Conservation (phyloP, 2,113 vertebrate species). For the Lophotis ruficrista region DNA sequence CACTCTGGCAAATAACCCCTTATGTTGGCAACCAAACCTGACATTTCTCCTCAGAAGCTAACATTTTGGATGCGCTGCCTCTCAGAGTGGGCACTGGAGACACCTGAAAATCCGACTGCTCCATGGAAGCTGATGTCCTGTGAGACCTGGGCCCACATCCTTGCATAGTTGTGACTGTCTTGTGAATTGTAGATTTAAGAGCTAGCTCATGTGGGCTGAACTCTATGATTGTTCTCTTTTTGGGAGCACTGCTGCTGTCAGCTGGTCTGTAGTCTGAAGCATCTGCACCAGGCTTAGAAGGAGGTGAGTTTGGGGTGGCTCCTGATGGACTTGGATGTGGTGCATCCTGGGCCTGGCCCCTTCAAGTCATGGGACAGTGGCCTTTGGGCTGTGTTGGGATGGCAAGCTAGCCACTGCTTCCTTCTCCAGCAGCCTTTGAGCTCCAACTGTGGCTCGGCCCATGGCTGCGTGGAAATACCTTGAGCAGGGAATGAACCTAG, state of each 20-base stretch:
- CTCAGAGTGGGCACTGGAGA: not conserved
- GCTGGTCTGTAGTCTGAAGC: not conserved
- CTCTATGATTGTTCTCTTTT: not conserved
- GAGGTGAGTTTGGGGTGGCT: not conserved
- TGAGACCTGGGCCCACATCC: not conserved
- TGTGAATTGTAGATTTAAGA: not conserved
- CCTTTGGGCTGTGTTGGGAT: not conserved
- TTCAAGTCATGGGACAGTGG: fast-evolving
- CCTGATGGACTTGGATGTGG: not conserved
- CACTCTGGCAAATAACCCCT: not conserved
- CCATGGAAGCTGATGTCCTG: not conserved
- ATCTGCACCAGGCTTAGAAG: not conserved
- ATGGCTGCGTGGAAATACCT: not conserved
- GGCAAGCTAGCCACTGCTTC: not conserved
- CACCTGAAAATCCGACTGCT: not conserved
- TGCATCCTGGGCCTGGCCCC: not conserved
- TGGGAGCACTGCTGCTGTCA: not conserved
- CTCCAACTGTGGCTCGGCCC: not conserved
- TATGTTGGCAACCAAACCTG: not conserved
- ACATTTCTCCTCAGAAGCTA: not conserved
- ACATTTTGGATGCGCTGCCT: not conserved
- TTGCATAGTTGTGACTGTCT: fast-evolving
- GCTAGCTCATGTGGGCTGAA: fast-evolving
- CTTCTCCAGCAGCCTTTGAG: not conserved
- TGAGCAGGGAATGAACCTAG: fast-evolving